Percentiles rank a stretch among this genome's conserved stretches.
Conservation (phyloP, 2,113 vertebrate species). For the Sorex fumeus region DNA sequence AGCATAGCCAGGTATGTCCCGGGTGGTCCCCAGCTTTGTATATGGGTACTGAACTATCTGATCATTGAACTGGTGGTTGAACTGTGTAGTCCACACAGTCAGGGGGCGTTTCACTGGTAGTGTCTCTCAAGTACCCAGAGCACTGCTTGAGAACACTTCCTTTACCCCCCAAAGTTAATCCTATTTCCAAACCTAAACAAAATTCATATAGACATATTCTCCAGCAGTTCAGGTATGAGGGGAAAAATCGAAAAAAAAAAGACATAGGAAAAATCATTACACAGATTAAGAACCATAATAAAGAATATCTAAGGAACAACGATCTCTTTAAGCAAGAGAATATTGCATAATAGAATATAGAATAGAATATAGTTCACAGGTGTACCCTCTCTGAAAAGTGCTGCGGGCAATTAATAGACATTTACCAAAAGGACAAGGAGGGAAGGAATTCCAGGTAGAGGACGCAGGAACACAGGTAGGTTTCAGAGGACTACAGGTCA, state of each 20-base stretch:
- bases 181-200: slow-evolving; percentile 4
- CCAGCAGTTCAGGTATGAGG: slow-evolving; percentile 3
- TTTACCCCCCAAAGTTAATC: too few species aligned
- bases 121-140: too few species aligned
- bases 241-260: not conserved
- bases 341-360: not conserved
- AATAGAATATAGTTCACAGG: not conserved
- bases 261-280: not conserved
- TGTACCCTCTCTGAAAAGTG: not conserved
- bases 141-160: too few species aligned
- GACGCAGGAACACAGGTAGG: not conserved
- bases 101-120: too few species aligned
- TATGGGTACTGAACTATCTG: too few species aligned
- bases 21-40: too few species aligned
- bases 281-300: not conserved
- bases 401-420: not conserved
- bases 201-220: slow-evolving; percentile 29
- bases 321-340: not conserved
- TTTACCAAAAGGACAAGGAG: slow-evolving; percentile 1
- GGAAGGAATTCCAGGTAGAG: not conserved
- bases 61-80: too few species aligned
- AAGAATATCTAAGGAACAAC: not conserved
- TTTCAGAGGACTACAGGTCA: not conserved
- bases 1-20: too few species aligned
- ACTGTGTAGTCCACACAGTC: too few species aligned